These are phyloP conservation scores for Palythoa heliodiscus DNA, from an alignment of 92 coral and sea anemone genomes.

Conservation along the genomic window DNA sequence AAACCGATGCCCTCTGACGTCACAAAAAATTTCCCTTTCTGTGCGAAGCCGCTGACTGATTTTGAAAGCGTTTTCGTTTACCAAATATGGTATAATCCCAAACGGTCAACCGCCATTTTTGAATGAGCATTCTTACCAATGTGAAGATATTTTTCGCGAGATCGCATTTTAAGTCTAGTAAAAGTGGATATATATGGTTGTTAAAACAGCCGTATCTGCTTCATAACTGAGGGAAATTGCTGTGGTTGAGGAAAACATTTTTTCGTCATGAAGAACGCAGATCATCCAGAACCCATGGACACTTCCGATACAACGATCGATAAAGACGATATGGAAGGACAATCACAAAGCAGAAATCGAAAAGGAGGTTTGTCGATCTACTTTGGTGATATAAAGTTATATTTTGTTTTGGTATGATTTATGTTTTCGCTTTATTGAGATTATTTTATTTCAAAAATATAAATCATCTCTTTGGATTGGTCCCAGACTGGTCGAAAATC, in stretches of 20 bases:
- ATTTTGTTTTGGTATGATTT: neutral
- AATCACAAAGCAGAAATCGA: conserved; percentile 1
- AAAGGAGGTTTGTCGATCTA: conserved; percentile 22
- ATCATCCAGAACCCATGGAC: conserved; percentile 28
- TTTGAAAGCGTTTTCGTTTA: neutral
- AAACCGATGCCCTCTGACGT: too few species aligned
- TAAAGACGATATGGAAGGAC: neutral
- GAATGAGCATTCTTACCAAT: conserved; percentile 50
- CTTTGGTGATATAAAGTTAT: neutral
- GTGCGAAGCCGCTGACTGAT: conserved; percentile 4
- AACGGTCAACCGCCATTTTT: conserved; percentile 93
- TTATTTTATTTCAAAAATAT: neutral
- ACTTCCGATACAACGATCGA: conserved; percentile 16
- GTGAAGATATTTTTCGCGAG: neutral
- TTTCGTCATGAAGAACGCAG: neutral
- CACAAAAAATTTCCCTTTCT: too few species aligned
- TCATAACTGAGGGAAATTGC: neutral
- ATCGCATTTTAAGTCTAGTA: neutral
- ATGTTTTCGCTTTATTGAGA: neutral
- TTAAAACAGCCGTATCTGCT: neutral
- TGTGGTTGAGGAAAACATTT: neutral
- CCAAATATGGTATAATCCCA: conserved; percentile 31
- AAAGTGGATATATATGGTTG: neutral
- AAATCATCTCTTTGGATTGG: neutral
- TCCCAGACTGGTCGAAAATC: neutral